These are phyloP conservation scores for Scytalopus superciliaris DNA, from an alignment of 2,113 vertebrate species.

Conservation along the genomic window DNA sequence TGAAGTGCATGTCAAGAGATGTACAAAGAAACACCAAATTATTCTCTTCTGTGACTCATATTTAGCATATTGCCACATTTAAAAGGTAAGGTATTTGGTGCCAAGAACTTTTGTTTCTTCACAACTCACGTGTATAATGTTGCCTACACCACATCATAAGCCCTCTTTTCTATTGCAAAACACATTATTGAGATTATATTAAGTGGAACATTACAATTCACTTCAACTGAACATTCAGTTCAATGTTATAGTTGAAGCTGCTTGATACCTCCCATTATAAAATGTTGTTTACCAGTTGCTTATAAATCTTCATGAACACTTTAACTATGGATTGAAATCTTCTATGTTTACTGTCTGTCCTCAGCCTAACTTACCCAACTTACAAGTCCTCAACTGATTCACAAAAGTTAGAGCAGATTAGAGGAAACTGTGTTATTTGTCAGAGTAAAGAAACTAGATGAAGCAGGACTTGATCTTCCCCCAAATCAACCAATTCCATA, in stretches of 20 bases:
- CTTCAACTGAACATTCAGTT: not conserved
- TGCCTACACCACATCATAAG: not conserved
- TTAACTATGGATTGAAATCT: not conserved
- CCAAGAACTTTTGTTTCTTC: slow-evolving; percentile 11
- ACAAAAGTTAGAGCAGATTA: not conserved
- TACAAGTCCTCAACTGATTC: not conserved
- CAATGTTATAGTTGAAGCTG: not conserved
- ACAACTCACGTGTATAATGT: not conserved
- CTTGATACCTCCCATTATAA: slow-evolving; percentile 5
- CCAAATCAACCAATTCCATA: not conserved
- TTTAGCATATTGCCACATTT: slow-evolving; percentile 7
- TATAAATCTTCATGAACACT: not conserved
- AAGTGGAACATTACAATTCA: slow-evolving; percentile 3
- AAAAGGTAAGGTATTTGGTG: slow-evolving; percentile 12
- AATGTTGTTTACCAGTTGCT: slow-evolving; percentile 2
- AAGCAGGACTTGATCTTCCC: not conserved
- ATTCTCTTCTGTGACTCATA: slow-evolving; percentile 19
- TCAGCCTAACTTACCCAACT: not conserved
- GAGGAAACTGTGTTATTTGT: not conserved
- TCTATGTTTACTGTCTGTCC: not conserved
- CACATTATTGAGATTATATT: slow-evolving; percentile 18
- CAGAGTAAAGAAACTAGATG: not conserved
- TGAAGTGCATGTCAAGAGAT: not conserved
- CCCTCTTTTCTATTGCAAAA: slow-evolving; percentile 12
- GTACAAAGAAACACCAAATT: not conserved